Percentiles rank a stretch among this genome's conserved stretches.
Conservation (phyloP, 2,888 invertebrate species). For the Tetheella fluctuosa region DNA sequence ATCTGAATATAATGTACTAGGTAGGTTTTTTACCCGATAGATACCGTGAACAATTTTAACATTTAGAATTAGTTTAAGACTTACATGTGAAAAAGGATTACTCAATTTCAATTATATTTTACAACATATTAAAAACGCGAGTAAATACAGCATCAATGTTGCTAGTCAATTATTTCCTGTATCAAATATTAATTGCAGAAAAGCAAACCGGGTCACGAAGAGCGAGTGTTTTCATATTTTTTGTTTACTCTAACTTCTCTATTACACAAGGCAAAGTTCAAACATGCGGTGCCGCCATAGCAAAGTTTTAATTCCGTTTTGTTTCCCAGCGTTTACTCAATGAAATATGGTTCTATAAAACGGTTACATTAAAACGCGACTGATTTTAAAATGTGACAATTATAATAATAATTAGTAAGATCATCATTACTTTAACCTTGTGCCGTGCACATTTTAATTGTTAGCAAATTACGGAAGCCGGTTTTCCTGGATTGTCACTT, state of each 20-base stretch:
- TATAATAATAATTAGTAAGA: constrained; percentile 7
- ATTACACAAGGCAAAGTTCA: constrained; percentile 5
- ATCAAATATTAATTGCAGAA: background rate
- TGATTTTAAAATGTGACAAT: constrained; percentile 8
- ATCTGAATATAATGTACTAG: background rate
- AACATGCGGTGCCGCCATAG: constrained; percentile 5
- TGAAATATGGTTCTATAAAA: background rate
- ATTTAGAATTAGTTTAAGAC: too few species aligned
- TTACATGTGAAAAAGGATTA: too few species aligned
- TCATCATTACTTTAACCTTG: background rate
- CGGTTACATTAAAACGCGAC: background rate
- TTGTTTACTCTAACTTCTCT: constrained; percentile 1
- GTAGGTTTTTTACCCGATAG: too few species aligned
- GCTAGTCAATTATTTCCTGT: background rate
- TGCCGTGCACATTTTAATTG: background rate
- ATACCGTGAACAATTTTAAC: too few species aligned
- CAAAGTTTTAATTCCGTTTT: constrained; percentile 6
- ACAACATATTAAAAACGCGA: background rate
- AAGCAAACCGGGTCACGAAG: background rate
- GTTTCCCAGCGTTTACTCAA: background rate
- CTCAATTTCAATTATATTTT: background rate
- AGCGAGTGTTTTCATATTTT: constrained; percentile 5
- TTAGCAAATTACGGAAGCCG: constrained; percentile 9
- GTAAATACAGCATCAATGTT: background rate
- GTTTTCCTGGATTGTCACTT: background rate